Percentiles rank a stretch among this genome's conserved stretches.
Evolutionary conservation across 2,888 invertebrate genomes (phyloP).

Genomic region (Coleophora deauratella): DNA sequence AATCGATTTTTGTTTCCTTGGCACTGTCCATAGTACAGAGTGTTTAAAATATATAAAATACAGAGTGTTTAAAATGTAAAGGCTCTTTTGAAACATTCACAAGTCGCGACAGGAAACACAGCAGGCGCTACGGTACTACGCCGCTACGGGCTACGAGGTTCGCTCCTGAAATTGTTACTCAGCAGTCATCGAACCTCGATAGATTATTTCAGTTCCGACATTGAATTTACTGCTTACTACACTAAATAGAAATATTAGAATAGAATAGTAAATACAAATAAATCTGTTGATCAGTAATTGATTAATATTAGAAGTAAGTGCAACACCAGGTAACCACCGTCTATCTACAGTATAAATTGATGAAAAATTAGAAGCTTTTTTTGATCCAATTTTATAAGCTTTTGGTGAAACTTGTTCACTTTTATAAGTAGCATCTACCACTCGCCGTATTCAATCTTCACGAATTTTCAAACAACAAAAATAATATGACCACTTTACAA

Average conservation of each 20-base stretch:
- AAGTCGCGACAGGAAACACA: slow-evolving; percentile 47
- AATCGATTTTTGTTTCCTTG: too few species aligned
- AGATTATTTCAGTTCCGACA: background rate
- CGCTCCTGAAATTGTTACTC: slow-evolving; percentile 3
- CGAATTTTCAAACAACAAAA: slow-evolving; percentile 4
- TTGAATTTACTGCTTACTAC: background rate
- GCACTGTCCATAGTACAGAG: too few species aligned
- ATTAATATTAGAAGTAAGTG: background rate
- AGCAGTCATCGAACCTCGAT: background rate
- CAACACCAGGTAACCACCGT: background rate
- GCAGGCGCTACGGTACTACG: slow-evolving; percentile 31
- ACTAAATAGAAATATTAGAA: background rate
- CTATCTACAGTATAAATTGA: background rate
- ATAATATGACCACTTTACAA: slow-evolving; percentile 26
- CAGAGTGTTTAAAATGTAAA: too few species aligned
- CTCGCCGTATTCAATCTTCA: too few species aligned
- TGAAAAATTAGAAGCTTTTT: background rate
- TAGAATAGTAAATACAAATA: background rate
- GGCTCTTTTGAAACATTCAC: too few species aligned
- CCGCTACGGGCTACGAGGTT: slow-evolving; percentile 10
- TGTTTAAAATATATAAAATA: too few species aligned
- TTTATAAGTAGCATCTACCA: too few species aligned
- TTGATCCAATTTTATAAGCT: background rate
- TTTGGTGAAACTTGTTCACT: background rate
- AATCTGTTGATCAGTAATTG: background rate